phyloP scores from a whole-genome alignment of 2,888 invertebrate species.

The Deilephila porcellus region DNA sequence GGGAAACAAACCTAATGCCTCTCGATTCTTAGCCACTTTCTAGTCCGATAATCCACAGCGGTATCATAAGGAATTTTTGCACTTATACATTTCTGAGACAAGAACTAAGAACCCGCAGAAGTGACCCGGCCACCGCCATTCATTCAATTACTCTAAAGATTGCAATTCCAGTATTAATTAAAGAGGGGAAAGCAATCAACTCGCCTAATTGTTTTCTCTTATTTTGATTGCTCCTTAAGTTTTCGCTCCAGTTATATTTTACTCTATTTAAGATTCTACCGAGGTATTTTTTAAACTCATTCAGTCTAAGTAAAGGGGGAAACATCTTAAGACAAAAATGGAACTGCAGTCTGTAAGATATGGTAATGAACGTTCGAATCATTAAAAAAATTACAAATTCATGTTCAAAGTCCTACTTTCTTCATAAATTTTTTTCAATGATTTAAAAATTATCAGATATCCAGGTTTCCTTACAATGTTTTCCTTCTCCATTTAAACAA shows the following conservation, averaged over 20 bases:
- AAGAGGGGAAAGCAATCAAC: slow-evolving; percentile 16
- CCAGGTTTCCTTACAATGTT: too few relatives aligned
- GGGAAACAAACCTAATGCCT: too few relatives aligned
- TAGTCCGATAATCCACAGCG: too few relatives aligned
- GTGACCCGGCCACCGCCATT: not conserved
- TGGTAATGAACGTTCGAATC: too few relatives aligned
- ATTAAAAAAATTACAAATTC: too few relatives aligned
- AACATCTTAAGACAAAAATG: too few relatives aligned
- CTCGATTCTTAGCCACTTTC: too few relatives aligned
- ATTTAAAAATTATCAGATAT: too few relatives aligned
- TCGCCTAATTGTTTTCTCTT: slow-evolving; percentile 12
- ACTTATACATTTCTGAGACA: not conserved
- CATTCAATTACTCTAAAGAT: slow-evolving; percentile 4
- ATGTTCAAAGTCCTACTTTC: too few relatives aligned
- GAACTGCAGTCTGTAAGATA: too few relatives aligned
- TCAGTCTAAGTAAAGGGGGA: not conserved
- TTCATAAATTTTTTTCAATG: too few relatives aligned
- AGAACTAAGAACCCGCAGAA: not conserved
- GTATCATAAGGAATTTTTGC: not conserved
- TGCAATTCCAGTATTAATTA: slow-evolving; percentile 9
- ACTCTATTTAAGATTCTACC: not conserved
- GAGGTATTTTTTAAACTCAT: not conserved
- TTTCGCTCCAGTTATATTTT: not conserved
- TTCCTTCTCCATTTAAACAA: too few relatives aligned
- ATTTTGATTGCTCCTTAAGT: not conserved